These are phyloP conservation scores for Pyrochroa serraticornis DNA, from an alignment of 2,888 invertebrate genomes.

Conservation along the genomic window DNA sequence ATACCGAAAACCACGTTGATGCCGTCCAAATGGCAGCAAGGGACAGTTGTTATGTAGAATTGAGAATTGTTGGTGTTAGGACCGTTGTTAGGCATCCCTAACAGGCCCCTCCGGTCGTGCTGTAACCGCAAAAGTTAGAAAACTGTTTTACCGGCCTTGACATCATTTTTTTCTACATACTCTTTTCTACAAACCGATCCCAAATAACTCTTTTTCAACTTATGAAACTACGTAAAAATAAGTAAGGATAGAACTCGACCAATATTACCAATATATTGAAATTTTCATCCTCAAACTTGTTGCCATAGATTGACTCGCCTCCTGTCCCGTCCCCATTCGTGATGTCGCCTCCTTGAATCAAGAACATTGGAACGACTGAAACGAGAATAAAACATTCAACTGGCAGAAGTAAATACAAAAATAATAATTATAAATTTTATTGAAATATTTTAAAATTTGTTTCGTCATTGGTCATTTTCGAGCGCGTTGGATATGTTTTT, in stretches of 20 bases:
- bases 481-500: too few relatives aligned
- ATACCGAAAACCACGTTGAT: constrained; percentile 83
- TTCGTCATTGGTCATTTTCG: too few relatives aligned
- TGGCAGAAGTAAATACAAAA: neutral
- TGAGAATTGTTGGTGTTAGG: constrained; percentile 92
- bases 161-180: constrained; percentile 13
- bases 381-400: constrained; percentile 35
- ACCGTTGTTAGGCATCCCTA: constrained; percentile 84
- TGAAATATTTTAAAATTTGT: neutral
- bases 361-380: constrained; percentile 83
- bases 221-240: neutral
- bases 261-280: constrained; percentile 67
- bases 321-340: constrained; percentile 81
- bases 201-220: too few relatives aligned
- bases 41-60: constrained; percentile 85
- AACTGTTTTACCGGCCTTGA: constrained; percentile 10
- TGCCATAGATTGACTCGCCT: constrained; percentile 94
- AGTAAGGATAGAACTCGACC: neutral
- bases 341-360: constrained; percentile 86
- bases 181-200: too few relatives aligned
- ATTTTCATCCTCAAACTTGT: constrained; percentile 86
- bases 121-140: constrained; percentile 34
- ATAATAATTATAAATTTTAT: neutral
- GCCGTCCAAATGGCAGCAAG: constrained; percentile 78
- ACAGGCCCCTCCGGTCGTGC: constrained; percentile 69